phyloP scores from a whole-genome alignment of 2,888 invertebrate species.

The Dryocosmus kuriphilus region DNA sequence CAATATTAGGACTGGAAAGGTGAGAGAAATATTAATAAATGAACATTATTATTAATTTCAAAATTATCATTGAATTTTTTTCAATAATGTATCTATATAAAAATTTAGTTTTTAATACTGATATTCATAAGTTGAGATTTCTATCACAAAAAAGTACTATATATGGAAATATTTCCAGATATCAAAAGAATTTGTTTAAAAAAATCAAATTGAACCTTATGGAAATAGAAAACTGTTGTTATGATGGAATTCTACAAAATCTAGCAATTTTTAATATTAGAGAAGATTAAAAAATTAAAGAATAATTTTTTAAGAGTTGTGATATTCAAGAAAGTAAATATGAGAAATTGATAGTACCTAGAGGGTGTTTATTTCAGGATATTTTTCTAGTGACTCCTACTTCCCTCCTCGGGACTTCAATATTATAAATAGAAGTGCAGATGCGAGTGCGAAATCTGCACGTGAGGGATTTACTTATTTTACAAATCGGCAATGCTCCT shows the following conservation, averaged over 20 bases:
- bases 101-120: neutral
- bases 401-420: conserved; percentile 59
- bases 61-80: too few species aligned
- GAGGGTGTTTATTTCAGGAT: conserved; percentile 71
- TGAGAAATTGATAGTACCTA: conserved; percentile 47
- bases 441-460: conserved; percentile 53
- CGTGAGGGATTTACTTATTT: conserved; percentile 7
- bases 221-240: neutral
- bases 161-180: neutral
- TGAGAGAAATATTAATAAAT: neutral
- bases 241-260: neutral
- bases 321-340: conserved; percentile 45
- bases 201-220: neutral
- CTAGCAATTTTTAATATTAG: neutral
- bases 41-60: too few species aligned
- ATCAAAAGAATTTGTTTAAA: neutral
- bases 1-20: neutral
- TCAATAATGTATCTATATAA: too few species aligned
- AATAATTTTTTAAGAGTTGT: neutral
- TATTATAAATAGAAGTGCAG: conserved; percentile 70
- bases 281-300: neutral
- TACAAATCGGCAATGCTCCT: conserved; percentile 13
- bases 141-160: neutral
- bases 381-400: conserved; percentile 74
- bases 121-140: neutral